Evolutionary conservation across 1,140 invertebrate genomes (phyloP).

Genomic region (Cydia strobilella): DNA sequence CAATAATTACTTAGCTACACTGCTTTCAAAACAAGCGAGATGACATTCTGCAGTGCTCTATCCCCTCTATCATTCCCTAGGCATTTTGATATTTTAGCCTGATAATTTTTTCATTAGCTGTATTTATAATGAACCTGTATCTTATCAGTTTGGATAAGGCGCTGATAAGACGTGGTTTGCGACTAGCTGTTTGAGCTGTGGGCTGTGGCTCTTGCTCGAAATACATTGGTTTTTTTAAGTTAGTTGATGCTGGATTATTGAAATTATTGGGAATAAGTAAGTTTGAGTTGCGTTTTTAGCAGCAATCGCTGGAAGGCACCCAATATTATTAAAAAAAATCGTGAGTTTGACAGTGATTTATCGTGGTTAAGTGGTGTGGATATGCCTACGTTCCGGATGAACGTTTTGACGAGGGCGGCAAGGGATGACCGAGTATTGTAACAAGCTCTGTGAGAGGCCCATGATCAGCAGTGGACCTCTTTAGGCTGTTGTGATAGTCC

Average conservation of each 20-base stretch:
- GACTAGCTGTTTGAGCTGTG: conserved; percentile 52
- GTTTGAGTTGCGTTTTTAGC: conserved; percentile 34
- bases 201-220: conserved; percentile 42
- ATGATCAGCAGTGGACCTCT: no score
- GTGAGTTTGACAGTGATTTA: background rate
- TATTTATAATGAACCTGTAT: conserved; percentile 63
- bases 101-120: conserved; percentile 59
- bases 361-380: no score
- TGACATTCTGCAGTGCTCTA: background rate
- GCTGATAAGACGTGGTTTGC: conserved; percentile 48
- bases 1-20: background rate
- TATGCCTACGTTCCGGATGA: no score
- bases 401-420: no score
- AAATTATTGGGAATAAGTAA: conserved; percentile 40
- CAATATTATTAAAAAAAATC: background rate
- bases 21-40: background rate
- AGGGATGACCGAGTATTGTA: no score
- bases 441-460: no score
- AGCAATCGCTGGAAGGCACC: background rate
- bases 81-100: background rate
- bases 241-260: conserved; percentile 34
- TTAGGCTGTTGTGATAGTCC: no score
- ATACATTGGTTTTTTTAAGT: conserved; percentile 39
- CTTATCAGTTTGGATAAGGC: conserved; percentile 61
- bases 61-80: background rate